Base-by-base conservation (phyloP, 2,888 invertebrate species). In the Frankliniella fusca region DNA sequence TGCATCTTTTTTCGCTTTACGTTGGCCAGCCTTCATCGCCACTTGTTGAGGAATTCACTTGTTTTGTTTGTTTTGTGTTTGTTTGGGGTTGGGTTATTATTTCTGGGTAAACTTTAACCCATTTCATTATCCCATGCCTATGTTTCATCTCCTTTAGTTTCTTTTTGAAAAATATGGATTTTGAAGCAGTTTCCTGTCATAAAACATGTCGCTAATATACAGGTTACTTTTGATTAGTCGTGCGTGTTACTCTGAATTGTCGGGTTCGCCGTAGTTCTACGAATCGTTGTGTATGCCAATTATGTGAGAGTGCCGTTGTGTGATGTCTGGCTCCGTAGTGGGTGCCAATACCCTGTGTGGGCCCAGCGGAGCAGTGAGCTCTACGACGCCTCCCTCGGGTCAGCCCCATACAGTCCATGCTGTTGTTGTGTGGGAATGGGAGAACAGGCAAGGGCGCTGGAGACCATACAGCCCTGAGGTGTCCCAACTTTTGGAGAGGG, bases 401-500 rank as follows among this genome's bases (percentile, higher is more conserved):
- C 70, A 76, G 12, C 70, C 70, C 70, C 70, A 76, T 76, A 82
- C 84, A 18, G 85, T 84, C 76, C 94, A 93, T 88, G 93, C 93
- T 84, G 93, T 94, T 84, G 94, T 94, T 85, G 94, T 94, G 85
- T 94, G 94, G 94, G 94, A 94, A 90, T 94, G 93, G 92, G 92
- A 92, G 87, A 93, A 92, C 83, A 90, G 92, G 81, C 91, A 91
- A 86, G 91, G 91, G 83, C 91, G 93, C 86, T 96, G 96, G 95
- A 90, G 95, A 87, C 95, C 96, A 0, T 96, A 96, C 88, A 93
- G 93, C 81, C 95, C 96, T 0, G 94, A 93, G 9, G 95, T 96
- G 9, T 93, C 95, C 0, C 94, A 96, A 86, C 94, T 95, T 84
- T 89, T 96, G 84, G 96, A 96, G 88, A 90, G 95, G 81, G 95